Base-by-base conservation (phyloP, 2,888 invertebrate species). In the Boloria euphrosyne region DNA sequence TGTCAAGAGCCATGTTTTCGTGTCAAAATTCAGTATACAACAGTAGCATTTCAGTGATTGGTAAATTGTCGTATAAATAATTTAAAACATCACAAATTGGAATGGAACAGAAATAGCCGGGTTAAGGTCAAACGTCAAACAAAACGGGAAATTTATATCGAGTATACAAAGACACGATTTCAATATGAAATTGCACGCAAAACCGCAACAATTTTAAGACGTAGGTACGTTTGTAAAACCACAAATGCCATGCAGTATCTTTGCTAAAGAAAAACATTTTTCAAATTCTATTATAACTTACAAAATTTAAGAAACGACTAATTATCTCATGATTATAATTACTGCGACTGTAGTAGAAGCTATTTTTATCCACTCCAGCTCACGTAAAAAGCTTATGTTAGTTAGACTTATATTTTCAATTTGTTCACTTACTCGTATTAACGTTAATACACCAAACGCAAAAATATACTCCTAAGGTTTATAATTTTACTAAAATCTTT, bases 101-200 rank as follows among this genome's bases (percentile, higher is more conserved):
- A 62, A 53, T 51, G 43, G 57, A 60, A 57, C 52, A 62, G 31
- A 68, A 70, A 69, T 57, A 62, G 53, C 65, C 58, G 59, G 65
- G 65, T 65, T 50, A 70, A 68, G 63, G 68, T 66, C 68, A 67
- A 69, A 67, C 46, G 68, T 67, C 70, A 57, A 65, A 46, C 66
- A 57, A 69, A 64, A 65, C 53, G 52, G 31, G 31, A 46, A 62
- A 44, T 54, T 65, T 18, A 62, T 57, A 63, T 70, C 51, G 58
- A 47, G 22, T 62, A 52, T 66, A 62, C 65, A 52, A 31, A 62
- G 57, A 51, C 66, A 58, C 52, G 53, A 62, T 58, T 62, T 66
- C 60, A 60, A 66, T 52, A 63, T 51, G 46, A n/a, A 51, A 54
- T 51, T 7, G 59, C 67, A 64, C 62, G 69, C 62, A 58, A 65